phyloP scores from a whole-genome alignment of 2,113 vertebrate species.

The Gymnogyps californianus region DNA sequence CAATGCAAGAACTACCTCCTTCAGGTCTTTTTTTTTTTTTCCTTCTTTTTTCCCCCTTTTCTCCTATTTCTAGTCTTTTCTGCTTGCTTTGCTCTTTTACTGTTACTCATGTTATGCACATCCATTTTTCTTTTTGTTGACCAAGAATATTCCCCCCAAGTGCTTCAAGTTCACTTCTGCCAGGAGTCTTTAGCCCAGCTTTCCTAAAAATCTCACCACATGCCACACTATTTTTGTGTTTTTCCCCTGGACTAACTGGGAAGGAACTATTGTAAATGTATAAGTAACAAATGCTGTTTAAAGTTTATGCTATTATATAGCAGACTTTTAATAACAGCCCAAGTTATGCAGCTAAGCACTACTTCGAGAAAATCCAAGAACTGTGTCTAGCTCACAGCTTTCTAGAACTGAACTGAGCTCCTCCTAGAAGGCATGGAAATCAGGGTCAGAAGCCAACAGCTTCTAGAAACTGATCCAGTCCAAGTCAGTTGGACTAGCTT shows the following conservation, averaged over 20 bases:
- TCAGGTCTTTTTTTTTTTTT: background rate
- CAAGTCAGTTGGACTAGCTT: background rate
- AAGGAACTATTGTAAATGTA: background rate
- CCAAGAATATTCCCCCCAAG: background rate
- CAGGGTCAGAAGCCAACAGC: background rate
- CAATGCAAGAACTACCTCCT: background rate
- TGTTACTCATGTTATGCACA: background rate
- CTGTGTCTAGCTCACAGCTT: background rate
- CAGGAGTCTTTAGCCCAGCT: background rate
- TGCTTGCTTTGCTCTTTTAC: background rate
- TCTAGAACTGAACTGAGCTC: background rate
- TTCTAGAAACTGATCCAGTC: background rate
- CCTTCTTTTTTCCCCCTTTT: rapidly evolving
- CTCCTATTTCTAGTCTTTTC: background rate
- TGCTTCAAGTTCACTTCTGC: background rate
- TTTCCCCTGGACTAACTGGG: background rate
- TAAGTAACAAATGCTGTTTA: background rate
- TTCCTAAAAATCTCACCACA: background rate
- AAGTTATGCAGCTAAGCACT: background rate
- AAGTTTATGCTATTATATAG: background rate
- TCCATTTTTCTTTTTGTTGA: background rate
- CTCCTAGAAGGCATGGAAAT: background rate
- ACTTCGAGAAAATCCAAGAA: background rate
- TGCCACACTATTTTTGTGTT: rapidly evolving
- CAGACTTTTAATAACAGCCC: background rate